Evolutionary conservation across 2,797 vertebrate genomes (phyloP).

Genomic region (Neosilurus mollespiculum): DNA sequence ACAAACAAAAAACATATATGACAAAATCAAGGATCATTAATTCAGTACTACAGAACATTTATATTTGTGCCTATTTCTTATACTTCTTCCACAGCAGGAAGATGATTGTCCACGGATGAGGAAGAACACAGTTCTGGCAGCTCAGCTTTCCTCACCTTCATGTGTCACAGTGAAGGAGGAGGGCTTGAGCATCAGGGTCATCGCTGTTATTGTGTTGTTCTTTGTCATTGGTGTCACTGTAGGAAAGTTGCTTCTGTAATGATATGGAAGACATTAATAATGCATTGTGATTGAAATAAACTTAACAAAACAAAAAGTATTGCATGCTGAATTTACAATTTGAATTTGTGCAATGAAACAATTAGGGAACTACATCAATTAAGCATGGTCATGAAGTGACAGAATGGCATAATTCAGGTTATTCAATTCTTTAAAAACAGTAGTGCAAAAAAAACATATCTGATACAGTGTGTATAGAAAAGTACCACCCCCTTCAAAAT

Average conservation of each 20-base stretch:
- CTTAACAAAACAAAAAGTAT: slow-evolving; percentile 1
- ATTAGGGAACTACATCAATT: background rate
- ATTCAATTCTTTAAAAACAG: slow-evolving; percentile 23
- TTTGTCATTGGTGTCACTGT: slow-evolving; percentile 92
- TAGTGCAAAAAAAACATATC: slow-evolving; percentile 29
- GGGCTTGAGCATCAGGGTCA: slow-evolving; percentile 83
- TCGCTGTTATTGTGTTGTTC: slow-evolving; percentile 90
- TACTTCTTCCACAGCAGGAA: slow-evolving; percentile 71
- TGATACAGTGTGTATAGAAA: background rate
- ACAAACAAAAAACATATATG: background rate
- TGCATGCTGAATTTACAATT: slow-evolving; percentile 76
- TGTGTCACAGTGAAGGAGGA: slow-evolving; percentile 84
- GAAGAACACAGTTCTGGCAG: slow-evolving; percentile 81
- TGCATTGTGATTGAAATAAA: slow-evolving; percentile 76
- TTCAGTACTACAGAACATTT: background rate
- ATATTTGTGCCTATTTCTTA: background rate
- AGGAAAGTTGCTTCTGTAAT: slow-evolving; percentile 97
- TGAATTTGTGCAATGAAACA: slow-evolving; percentile 31
- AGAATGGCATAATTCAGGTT: slow-evolving; percentile 1
- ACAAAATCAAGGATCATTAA: background rate
- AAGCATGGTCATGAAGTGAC: background rate
- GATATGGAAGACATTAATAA: slow-evolving; percentile 71
- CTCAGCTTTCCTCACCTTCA: slow-evolving; percentile 76
- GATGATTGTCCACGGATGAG: slow-evolving; percentile 93
- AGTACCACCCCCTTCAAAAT: no score